Base-by-base conservation (phyloP, 1,140 invertebrate genomes). In the Eufriesea mexicana region DNA sequence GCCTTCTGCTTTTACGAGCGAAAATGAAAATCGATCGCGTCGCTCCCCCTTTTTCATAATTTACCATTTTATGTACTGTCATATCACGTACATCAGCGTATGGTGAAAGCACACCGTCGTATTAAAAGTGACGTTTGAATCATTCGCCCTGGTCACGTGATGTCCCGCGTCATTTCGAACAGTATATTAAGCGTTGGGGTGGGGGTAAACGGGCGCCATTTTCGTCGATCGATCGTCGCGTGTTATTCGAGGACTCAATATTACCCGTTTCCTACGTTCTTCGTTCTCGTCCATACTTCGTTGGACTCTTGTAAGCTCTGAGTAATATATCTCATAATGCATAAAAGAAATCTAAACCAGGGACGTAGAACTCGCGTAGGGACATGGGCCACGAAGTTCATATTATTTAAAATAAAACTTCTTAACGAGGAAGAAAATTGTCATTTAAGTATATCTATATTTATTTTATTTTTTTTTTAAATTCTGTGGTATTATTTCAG, bases 11-110 rank as follows among this genome's bases (percentile, higher is more conserved):
- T 64, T 42, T 42, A 64, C 62, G 62, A 64, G 28, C 62, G 28
- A 20, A 10, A 18, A 42, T 12, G 62, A 20, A 64, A 64, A 64
- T 42, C 62, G 18, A 64, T 64, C 18, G 35, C 20, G 28, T 64
- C 5, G 4, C 18, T 5, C 0, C 35, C 9, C 8, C 2, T 72
- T 35, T 2, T 35, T 55, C 18, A 14, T 23, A 55, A 55, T 55
- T 72, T 72, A 23, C 28, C 49, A 54, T 42, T 72, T 72, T 45
- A 72, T 28, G 45, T 55, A 35, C 28, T 23, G 49, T 57, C 70
- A 9, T 14, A 55, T 16, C 20, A 47, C 20, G 5, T 16, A 25
- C 10, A 25, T 68, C 45, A 9, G 7, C 14, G 55, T n/a, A 42
- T 8, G 49, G 49, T 23, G 49, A 71, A 54, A 71, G 68, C 49